Evolutionary conservation across 2,113 vertebrate species (phyloP), one percentile per base, ranked within the genome.

Genomic region (Hippocampus abdominalis): DNA sequence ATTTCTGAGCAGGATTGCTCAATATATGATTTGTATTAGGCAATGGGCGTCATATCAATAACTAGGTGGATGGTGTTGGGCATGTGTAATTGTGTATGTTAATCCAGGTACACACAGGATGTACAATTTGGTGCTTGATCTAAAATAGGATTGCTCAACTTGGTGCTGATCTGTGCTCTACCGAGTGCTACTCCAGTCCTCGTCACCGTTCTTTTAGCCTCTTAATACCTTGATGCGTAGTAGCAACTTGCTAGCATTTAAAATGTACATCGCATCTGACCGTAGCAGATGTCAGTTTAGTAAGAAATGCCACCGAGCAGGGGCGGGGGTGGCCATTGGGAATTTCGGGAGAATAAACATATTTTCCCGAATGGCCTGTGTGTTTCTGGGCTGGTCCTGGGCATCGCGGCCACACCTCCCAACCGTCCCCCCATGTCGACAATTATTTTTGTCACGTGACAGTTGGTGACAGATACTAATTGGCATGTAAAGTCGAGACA

Each of bases 251-350:
- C 40, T 74, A 64, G 46, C 49, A n/a, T 64, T 73, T 36, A 75
- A 11, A 66, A 82, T 36, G 71, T 66, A 73, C 71, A 74, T 59
- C 70, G 76, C 54, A 57, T 72, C 81, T 82, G 83, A 87, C 84
- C 18, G 51, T 46, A 81, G 46, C 84, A 83, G 78, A 83, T 84
- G 79, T 79, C 79, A 40, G 51, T 68, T 74, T 71, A 71, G 76
- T 61, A 29, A 77, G 72, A 68, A 27, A 7, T 10, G 68, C 12
- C 46, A 21, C 61, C 71, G 63, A 61, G 74, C 32, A 73, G 69
- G 61, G 46, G 68, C 64, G 29, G 79, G 79, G 70, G 77, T 42
- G 46, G 40, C 29, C 25, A 13, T 36, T 5, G 32, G 32, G 32
- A 36, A 36, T 6, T 36, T 36, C 4, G 32, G 32, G 32, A 36